Evolutionary conservation across 1,140 invertebrate species (phyloP).

Genomic region (Melitaea cinxia): DNA sequence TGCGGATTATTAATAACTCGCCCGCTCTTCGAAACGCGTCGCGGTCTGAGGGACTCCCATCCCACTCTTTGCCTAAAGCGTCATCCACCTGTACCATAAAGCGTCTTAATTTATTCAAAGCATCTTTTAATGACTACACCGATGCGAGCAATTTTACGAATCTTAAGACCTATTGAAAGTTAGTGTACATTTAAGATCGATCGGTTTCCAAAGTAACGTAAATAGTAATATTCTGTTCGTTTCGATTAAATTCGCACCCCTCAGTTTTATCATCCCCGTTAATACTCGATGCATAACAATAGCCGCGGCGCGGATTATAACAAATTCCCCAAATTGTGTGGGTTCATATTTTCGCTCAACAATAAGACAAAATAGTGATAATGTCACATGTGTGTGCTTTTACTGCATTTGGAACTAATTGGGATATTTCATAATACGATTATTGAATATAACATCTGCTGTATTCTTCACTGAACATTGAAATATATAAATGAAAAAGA

Average conservation of each 20-base stretch:
- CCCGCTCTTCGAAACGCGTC: constrained; percentile 52
- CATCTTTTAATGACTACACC: constrained; percentile 56
- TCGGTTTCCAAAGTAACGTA: constrained; percentile 47
- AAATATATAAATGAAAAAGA: constrained; percentile 1
- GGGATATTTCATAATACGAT: constrained; percentile 75
- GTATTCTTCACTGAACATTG: constrained; percentile 25
- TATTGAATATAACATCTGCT: constrained; percentile 75
- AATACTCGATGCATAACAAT: constrained; percentile 67
- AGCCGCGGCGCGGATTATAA: constrained; percentile 73
- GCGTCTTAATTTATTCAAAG: constrained; percentile 60
- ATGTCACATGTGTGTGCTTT: constrained; percentile 76
- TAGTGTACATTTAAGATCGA: constrained; percentile 9
- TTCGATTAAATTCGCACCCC: constrained; percentile 47
- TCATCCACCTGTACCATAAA: constrained; percentile 62
- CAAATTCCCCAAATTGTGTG: constrained; percentile 78
- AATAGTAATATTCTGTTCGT: constrained; percentile 51
- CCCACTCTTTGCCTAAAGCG: constrained; percentile 55
- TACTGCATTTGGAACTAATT: constrained; percentile 78
- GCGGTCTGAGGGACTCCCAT: constrained; percentile 51
- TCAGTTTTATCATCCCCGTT: constrained; percentile 47
- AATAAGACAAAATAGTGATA: constrained; percentile 79
- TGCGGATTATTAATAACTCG: constrained; percentile 80
- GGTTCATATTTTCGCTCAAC: constrained; percentile 75
- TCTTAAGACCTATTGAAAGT: constrained; percentile 21
- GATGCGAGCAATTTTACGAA: constrained; percentile 40